These are phyloP conservation scores for Epizoanthus fatuus DNA, from an alignment of 92 coral and sea anemone genomes.

Conservation along the genomic window DNA sequence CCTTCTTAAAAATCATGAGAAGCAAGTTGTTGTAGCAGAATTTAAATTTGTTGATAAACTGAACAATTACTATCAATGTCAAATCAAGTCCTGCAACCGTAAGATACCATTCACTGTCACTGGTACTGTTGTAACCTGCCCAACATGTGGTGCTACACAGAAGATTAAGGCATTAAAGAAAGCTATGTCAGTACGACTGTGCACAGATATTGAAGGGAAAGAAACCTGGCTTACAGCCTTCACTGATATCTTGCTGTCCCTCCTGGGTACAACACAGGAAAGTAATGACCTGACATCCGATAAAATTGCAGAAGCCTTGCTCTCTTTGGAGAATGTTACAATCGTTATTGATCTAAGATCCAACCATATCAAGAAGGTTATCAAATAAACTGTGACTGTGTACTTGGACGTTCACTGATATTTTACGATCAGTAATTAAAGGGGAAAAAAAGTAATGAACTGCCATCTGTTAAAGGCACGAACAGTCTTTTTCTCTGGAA, in stretches of 20 bases:
- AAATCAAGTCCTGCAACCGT: slow-evolving; percentile 15
- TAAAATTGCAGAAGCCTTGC: background rate
- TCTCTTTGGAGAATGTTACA: slow-evolving; percentile 3
- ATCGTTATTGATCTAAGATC: slow-evolving; percentile 13
- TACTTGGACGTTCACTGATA: too few relatives aligned
- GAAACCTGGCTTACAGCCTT: slow-evolving; percentile 35
- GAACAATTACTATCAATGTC: slow-evolving; percentile 10
- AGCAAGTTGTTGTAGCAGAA: slow-evolving; percentile 7
- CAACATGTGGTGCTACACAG: slow-evolving; percentile 66
- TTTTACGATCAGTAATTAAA: too few relatives aligned
- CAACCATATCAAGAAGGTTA: slow-evolving; percentile 19
- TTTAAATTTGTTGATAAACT: slow-evolving; percentile 40
- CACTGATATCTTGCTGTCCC: slow-evolving; percentile 22
- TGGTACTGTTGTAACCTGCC: slow-evolving; percentile 45
- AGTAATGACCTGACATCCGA: too few relatives aligned
- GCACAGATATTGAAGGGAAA: slow-evolving; percentile 54
- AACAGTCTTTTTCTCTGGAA: too few relatives aligned
- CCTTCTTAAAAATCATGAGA: too few relatives aligned
- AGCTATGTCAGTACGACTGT: slow-evolving; percentile 62
- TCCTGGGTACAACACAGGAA: too few relatives aligned
- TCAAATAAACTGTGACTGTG: background rate
- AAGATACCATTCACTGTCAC: slow-evolving; percentile 3
- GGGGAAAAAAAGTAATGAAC: too few relatives aligned
- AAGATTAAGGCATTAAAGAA: slow-evolving; percentile 54
- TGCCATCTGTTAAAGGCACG: too few relatives aligned